These are phyloP conservation scores for Castor canadensis DNA, from an alignment of 2,113 vertebrate species.

Conservation along the genomic window DNA sequence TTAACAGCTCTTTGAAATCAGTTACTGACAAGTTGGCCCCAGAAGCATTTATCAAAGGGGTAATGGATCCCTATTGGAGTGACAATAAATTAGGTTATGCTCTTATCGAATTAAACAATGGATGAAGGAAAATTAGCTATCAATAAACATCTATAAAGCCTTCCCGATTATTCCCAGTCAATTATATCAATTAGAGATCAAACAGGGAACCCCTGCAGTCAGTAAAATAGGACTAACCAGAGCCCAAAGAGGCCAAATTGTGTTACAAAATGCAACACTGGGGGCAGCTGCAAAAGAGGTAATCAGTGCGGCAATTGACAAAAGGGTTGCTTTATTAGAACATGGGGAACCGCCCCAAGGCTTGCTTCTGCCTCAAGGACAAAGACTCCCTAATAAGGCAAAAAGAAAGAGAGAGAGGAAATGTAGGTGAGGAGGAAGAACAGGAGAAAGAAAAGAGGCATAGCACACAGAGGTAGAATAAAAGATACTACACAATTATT, in stretches of 20 bases:
- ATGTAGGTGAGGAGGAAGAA: background rate
- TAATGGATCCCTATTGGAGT: constrained; percentile 89
- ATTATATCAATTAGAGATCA: constrained; percentile 93
- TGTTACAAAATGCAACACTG: constrained; percentile 89
- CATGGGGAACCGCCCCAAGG: constrained; percentile 84
- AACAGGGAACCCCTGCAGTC: constrained; percentile 89
- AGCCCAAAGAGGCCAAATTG: constrained; percentile 89
- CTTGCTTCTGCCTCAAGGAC: constrained; percentile 84
- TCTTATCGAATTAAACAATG: constrained; percentile 89
- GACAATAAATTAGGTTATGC: constrained; percentile 90
- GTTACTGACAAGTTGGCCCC: constrained; percentile 88
- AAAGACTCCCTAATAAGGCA: constrained; percentile 79
- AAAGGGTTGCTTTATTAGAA: constrained; percentile 90
- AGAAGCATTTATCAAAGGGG: constrained; percentile 89
- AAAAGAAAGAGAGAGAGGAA: background rate
- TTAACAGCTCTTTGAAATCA: constrained; percentile 89
- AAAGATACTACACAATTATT: background rate
- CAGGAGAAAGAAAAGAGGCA: constrained; percentile 4
- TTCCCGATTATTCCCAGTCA: constrained; percentile 89
- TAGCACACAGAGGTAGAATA: background rate
- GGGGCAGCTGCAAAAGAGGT: constrained; percentile 88
- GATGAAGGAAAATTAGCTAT: constrained; percentile 90
- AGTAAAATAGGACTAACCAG: constrained; percentile 87
- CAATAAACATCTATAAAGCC: constrained; percentile 89
- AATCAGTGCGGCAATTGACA: constrained; percentile 87